Conservation (phyloP, 2,113 vertebrate genomes). For the Anseranas semipalmata region DNA sequence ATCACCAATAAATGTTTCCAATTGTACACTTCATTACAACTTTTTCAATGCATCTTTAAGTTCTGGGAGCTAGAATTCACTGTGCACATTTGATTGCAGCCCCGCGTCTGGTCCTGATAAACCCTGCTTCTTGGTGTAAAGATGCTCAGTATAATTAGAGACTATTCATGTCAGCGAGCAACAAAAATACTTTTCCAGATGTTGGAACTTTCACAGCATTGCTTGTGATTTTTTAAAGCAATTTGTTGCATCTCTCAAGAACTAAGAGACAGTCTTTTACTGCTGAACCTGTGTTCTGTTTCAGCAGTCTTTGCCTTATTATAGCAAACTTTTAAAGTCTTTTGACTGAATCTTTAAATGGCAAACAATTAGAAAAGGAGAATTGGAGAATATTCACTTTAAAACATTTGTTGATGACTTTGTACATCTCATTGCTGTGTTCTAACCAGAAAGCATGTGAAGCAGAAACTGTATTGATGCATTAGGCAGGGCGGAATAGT, state of each 20-base stretch:
- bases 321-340: neutral
- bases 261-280: neutral
- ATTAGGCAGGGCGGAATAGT: neutral
- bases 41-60: conserved; percentile 58
- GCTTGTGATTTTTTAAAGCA: neutral
- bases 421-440: neutral
- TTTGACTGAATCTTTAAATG: conserved; percentile 17
- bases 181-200: conserved; percentile 7
- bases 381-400: neutral
- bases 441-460: neutral
- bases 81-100: conserved; percentile 17
- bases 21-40: conserved; percentile 26
- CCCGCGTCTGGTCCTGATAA: neutral
- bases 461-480: neutral
- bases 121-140: neutral
- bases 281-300: neutral
- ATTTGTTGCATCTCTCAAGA: neutral
- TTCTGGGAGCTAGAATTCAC: neutral
- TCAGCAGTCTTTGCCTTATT: neutral
- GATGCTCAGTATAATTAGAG: neutral
- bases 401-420: neutral
- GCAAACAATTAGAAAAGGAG: conserved; percentile 29
- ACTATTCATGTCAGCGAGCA: conserved; percentile 24
- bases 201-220: neutral
- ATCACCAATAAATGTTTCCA: conserved; percentile 37